These are phyloP conservation scores for Vulpes vulpes DNA, from an alignment of 2,113 vertebrate species.

Conservation along the genomic window DNA sequence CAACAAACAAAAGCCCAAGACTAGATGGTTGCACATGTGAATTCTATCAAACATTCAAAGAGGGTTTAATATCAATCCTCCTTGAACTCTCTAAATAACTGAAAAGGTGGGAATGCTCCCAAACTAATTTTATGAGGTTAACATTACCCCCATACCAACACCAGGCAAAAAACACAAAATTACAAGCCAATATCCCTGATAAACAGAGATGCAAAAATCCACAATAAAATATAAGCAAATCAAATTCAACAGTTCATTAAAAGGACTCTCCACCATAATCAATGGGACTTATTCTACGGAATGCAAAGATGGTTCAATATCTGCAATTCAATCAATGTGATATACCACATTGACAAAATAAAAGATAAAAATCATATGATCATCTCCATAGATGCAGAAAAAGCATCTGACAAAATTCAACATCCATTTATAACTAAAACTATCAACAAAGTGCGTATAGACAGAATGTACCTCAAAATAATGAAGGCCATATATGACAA, in stretches of 20 bases:
- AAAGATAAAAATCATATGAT: not conserved
- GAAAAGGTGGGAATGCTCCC: not conserved
- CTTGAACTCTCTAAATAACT: not conserved
- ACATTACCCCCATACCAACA: not conserved
- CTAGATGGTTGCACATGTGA: not conserved
- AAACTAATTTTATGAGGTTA: not conserved
- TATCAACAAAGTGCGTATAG: not conserved
- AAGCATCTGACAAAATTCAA: not conserved
- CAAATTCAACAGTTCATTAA: not conserved
- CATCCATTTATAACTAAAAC: not conserved
- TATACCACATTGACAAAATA: not conserved
- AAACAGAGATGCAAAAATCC: not conserved
- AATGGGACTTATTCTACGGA: not conserved
- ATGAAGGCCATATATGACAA: not conserved
- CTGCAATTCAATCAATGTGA: not conserved
- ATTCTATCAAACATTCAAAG: not conserved
- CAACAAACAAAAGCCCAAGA: not conserved
- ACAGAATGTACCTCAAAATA: not conserved
- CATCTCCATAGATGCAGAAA: not conserved
- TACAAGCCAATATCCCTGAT: not conserved
- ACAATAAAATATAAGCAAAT: not conserved
- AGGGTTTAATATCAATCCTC: not conserved
- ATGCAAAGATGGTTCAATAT: not conserved
- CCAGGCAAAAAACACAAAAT: not conserved
- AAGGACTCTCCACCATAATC: not conserved